phyloP scores from a whole-genome alignment of 2,113 vertebrate species.

The Garra rufa region DNA sequence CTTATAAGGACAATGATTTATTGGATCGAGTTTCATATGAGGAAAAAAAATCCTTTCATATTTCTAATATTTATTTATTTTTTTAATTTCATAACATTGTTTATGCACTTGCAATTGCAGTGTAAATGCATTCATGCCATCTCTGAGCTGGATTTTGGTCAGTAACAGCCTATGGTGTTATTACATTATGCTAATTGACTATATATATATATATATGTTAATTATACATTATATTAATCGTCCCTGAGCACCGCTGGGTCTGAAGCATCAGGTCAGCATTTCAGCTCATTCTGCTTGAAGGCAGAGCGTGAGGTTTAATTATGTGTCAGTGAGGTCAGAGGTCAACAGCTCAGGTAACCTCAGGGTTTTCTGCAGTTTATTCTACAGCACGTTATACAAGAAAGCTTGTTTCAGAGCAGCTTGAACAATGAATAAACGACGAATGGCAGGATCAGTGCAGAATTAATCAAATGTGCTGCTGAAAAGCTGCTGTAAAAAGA shows the following conservation, averaged over 20 bases:
- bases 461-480: too few species aligned
- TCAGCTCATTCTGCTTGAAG: neutral
- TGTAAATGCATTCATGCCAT: neutral
- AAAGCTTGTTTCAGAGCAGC: neutral
- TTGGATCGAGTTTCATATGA: too few species aligned
- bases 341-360: neutral
- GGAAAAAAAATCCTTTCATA: too few species aligned
- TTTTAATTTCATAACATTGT: neutral
- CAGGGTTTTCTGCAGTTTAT: neutral
- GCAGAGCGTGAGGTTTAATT: neutral
- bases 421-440: too few species aligned
- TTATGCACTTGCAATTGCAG: neutral
- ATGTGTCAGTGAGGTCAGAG: constrained; percentile 12
- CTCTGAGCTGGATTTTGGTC: neutral
- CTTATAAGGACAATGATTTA: neutral
- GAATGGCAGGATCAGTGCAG: too few species aligned
- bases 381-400: neutral
- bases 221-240: too few species aligned
- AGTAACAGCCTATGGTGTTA: neutral
- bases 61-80: too few species aligned
- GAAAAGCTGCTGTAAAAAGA: too few species aligned
- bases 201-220: too few species aligned
- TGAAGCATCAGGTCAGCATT: neutral
- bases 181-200: too few species aligned
- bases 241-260: neutral